These are phyloP conservation scores for Nothocercus julius DNA, from an alignment of 2,113 vertebrate genomes.

Conservation along the genomic window DNA sequence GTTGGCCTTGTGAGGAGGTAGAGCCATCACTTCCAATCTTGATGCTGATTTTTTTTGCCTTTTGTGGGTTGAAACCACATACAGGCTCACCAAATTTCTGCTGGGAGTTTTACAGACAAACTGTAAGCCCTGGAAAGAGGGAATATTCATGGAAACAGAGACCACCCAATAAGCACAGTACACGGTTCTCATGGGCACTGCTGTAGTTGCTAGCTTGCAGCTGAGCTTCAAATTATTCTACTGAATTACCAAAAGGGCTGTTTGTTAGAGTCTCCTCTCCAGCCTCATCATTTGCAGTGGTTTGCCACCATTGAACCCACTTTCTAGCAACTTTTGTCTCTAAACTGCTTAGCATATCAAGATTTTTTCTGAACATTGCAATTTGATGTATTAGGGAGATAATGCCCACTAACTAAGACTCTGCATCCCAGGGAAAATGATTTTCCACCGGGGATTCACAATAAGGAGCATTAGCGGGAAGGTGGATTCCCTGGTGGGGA, in stretches of 20 bases:
- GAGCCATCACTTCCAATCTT: not conserved
- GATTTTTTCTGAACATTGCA: constrained; percentile 14
- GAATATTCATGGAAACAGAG: not conserved
- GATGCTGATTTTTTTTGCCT: not conserved
- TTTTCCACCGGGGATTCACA: not conserved
- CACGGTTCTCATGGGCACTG: accelerated
- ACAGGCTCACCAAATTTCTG: not conserved
- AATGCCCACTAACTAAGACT: not conserved
- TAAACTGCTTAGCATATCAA: not conserved
- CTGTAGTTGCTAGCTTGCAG: not conserved
- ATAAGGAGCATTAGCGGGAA: not conserved
- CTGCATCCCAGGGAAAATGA: not conserved
- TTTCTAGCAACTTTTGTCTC: not conserved
- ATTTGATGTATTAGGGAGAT: not conserved
- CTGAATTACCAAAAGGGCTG: constrained; percentile 19
- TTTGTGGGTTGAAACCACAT: not conserved
- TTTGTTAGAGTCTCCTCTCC: not conserved
- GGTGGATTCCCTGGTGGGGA: not conserved
- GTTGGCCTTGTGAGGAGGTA: not conserved
- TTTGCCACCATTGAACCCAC: not conserved
- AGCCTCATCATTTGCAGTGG: not conserved
- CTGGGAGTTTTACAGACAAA: not conserved
- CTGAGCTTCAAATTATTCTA: constrained; percentile 46
- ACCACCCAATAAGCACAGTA: not conserved
- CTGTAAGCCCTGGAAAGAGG: constrained; percentile 1